A percentile compares a stretch with the other conserved stretches of the same genome.
These are phyloP conservation scores for Aleiodes testaceus DNA, from an alignment of 2,888 invertebrate species.

Conservation along the genomic window DNA sequence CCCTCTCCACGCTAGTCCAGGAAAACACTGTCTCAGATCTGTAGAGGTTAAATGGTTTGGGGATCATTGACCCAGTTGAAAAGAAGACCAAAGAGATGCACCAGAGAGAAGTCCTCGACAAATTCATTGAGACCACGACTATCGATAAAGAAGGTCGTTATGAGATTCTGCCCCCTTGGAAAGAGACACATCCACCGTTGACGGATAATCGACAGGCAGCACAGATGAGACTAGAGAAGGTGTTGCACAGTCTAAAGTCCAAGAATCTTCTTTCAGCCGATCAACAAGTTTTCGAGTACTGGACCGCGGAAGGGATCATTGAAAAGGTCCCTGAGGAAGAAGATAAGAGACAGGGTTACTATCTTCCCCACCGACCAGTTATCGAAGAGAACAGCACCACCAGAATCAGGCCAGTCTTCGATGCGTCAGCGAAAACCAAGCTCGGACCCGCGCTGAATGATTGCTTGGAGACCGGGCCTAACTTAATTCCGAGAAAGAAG, in stretches of 20 bases:
- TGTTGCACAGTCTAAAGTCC: slow-evolving; percentile 50
- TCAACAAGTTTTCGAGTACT: slow-evolving; percentile 56
- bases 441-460: slow-evolving; percentile 55
- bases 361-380: slow-evolving; percentile 26
- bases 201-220: slow-evolving; percentile 55
- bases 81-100: slow-evolving; percentile 49
- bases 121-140: slow-evolving; percentile 57
- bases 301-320: slow-evolving; percentile 57
- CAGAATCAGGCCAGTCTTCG: slow-evolving; percentile 22
- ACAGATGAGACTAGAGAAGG: slow-evolving; percentile 53
- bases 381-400: slow-evolving; percentile 18
- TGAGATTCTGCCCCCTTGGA: slow-evolving; percentile 62
- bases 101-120: slow-evolving; percentile 51
- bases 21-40: slow-evolving; percentile 55
- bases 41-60: slow-evolving; percentile 61
- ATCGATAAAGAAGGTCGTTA: slow-evolving; percentile 57
- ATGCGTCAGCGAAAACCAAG: slow-evolving; percentile 53
- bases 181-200: slow-evolving; percentile 59
- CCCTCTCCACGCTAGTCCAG: slow-evolving; percentile 46
- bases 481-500: slow-evolving; percentile 44
- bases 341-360: slow-evolving; percentile 28
- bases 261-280: slow-evolving; percentile 52
- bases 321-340: slow-evolving; percentile 52
- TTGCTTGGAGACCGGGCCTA: slow-evolving; percentile 51
- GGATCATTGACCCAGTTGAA: slow-evolving; percentile 60